Base-by-base conservation (phyloP, 2,888 invertebrate species). In the Dendrolimus houi region DNA sequence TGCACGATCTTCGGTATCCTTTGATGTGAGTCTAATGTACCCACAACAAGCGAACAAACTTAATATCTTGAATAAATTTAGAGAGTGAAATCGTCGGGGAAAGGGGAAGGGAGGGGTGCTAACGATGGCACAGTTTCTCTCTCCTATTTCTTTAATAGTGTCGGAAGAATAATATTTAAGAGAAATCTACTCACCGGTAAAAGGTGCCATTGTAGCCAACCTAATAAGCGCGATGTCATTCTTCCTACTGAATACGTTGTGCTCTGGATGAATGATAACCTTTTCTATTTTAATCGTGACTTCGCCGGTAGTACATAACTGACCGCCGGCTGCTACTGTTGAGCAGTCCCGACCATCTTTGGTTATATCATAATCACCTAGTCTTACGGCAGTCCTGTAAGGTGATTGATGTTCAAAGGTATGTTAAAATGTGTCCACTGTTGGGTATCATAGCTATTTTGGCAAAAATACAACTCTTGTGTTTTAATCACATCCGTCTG, bases 181-280 rank as follows among this genome's bases (percentile, higher is more conserved):
- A 29, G 6, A 29, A 6, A 3, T 29, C 29, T 13, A 56, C 57
- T 66, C 67, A 92, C 92, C 82, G 61, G 87, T 81, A 62, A 83
- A 83, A 14, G 77, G 80, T 3, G 84, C 86, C 7, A 73, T 65
- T 53, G 70, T 69, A 42, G 68, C 74, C 55, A 92, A 63, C 59
- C 86, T 82, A 42, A 92, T 69, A 52, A 92, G 64, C 1, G 90
- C 92, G 13, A 92, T 87, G 64, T 92, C 92, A 60, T 85, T 63
- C 52, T 72, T 68, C 57, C 68, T 69, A 29, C 29, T 29, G 29
- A 29, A 29, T n/a, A 56, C 54, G 12, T 80, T 68, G 71, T 92
- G 92, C 0, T 79, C 71, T 0, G 79, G 77, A 64, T 92, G 91
- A 0, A 85, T 71, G 52, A 87, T 84, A 47, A 73, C 72, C 57